phyloP scores from a whole-genome alignment of 35 echinoderm and acorn worm genomes.

The Patiria miniata region DNA sequence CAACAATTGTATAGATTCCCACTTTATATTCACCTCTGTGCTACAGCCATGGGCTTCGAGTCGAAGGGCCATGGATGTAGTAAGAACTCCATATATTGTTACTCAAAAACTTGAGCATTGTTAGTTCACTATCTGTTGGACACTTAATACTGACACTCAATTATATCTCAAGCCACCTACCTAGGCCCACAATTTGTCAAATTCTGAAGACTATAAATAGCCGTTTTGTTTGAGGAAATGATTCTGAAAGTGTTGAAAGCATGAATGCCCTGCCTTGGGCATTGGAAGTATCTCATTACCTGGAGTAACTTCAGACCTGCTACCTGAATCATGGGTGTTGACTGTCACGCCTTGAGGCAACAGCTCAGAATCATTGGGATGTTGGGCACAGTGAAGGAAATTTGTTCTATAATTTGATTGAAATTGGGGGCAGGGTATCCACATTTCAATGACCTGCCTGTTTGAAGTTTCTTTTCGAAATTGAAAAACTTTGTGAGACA shows the following conservation, averaged over 20 bases:
- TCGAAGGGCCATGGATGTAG: too few species aligned
- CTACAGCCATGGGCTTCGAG: too few species aligned
- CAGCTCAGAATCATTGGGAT: not conserved
- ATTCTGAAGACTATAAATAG: too few species aligned
- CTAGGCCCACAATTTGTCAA: slow-evolving; percentile 12
- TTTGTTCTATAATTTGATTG: not conserved
- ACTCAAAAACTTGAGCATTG: too few species aligned
- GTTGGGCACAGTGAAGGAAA: not conserved
- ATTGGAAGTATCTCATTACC: slow-evolving; percentile 14
- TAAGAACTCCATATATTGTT: too few species aligned
- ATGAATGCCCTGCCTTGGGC: not conserved
- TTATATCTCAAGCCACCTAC: not conserved
- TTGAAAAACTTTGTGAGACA: too few species aligned
- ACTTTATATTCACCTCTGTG: too few species aligned
- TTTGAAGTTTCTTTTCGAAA: too few species aligned
- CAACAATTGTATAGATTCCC: too few species aligned
- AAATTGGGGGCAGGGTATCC: not conserved
- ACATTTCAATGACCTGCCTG: not conserved
- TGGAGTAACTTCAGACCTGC: not conserved
- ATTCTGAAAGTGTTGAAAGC: not conserved
- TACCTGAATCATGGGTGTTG: slow-evolving; percentile 13
- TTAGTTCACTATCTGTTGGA: too few species aligned
- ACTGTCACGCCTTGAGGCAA: not conserved
- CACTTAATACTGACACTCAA: too few species aligned
- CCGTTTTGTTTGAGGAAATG: too few species aligned